phyloP scores from a whole-genome alignment of 2,888 invertebrate genomes.

The Acronicta alni region DNA sequence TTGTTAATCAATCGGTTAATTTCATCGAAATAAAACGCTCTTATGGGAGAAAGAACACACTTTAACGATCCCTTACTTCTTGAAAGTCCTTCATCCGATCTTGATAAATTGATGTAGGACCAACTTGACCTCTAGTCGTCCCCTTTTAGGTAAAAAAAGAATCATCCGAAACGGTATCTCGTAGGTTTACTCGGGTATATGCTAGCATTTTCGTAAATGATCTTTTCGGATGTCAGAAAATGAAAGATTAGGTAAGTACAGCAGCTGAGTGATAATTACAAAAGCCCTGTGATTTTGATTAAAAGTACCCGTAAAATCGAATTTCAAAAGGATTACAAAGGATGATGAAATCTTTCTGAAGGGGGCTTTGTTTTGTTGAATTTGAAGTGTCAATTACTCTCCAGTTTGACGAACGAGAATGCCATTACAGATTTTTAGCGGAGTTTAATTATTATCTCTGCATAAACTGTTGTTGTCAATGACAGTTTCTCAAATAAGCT shows the following conservation, averaged over 20 bases:
- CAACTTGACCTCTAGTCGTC: too few species aligned
- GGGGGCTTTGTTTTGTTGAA: conserved; percentile 9
- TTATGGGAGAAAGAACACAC: background rate
- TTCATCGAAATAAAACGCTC: conserved; percentile 8
- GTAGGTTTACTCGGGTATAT: too few species aligned
- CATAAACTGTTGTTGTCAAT: background rate
- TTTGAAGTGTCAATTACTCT: conserved; percentile 17
- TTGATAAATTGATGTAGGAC: too few species aligned
- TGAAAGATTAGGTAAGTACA: too few species aligned
- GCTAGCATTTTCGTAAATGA: too few species aligned
- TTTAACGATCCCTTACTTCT: too few species aligned
- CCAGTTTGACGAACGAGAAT: background rate
- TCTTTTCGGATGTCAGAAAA: background rate
- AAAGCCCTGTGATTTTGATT: conserved; percentile 25
- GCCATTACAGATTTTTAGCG: background rate
- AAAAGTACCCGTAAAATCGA: conserved; percentile 16
- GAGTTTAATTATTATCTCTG: background rate
- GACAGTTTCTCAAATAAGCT: too few species aligned
- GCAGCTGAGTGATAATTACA: conserved; percentile 25
- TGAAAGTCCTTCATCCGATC: background rate
- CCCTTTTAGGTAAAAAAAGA: too few species aligned
- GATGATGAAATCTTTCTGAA: conserved; percentile 26
- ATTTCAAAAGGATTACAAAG: conserved; percentile 23
- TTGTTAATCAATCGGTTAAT: conserved; percentile 9
- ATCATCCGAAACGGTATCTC: too few species aligned